These are phyloP conservation scores for Parnassius apollo DNA, from an alignment of 2,888 invertebrate species.

Conservation along the genomic window DNA sequence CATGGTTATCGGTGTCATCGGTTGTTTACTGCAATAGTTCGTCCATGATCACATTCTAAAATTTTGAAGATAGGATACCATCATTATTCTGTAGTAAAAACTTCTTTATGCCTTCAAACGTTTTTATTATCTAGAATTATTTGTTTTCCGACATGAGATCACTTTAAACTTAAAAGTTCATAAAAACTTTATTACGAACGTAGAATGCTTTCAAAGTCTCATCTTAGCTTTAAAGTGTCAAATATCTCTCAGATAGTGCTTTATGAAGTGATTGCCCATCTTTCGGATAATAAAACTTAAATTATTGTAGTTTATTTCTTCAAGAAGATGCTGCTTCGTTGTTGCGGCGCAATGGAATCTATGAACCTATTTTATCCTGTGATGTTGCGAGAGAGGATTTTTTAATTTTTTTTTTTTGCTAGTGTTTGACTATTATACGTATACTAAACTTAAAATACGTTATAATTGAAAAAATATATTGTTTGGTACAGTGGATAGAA, in stretches of 20 bases:
- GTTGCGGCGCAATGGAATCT: too few relatives aligned
- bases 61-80: not conserved
- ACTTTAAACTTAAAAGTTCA: constrained; percentile 7
- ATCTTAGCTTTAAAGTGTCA: not conserved
- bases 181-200: constrained; percentile 10
- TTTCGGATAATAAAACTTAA: not conserved
- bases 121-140: constrained; percentile 11
- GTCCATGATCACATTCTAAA: not conserved
- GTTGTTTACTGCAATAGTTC: not conserved
- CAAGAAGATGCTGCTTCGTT: too few relatives aligned
- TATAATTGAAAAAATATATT: too few relatives aligned
- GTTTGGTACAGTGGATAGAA: too few relatives aligned
- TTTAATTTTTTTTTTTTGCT: too few relatives aligned
- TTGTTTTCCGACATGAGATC: constrained; percentile 1
- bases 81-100: not conserved
- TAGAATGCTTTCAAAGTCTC: not conserved
- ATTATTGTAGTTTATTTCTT: not conserved
- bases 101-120: not conserved
- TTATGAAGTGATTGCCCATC: not conserved
- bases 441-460: too few relatives aligned
- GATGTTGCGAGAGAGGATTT: too few relatives aligned
- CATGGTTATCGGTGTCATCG: too few relatives aligned
- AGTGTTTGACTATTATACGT: too few relatives aligned
- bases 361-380: too few relatives aligned
- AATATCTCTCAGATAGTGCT: not conserved